Evolutionary conservation across 2,888 invertebrate genomes (phyloP).

Genomic region (Amblyteles armatorius): DNA sequence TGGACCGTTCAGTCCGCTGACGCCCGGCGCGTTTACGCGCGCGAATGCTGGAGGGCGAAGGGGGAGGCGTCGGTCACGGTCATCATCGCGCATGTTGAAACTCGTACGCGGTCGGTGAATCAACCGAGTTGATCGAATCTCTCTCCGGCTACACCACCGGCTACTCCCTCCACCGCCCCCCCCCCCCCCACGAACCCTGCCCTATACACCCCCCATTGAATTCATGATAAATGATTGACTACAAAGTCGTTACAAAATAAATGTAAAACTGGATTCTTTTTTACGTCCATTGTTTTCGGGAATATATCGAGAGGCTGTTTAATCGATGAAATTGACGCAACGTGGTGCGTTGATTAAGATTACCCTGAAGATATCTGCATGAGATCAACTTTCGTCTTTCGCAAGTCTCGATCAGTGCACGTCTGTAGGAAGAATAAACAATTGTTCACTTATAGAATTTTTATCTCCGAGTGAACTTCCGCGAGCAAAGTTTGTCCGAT

Average conservation of each 20-base stretch:
- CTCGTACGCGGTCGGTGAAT: conserved; percentile 22
- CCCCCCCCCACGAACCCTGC: too few species aligned
- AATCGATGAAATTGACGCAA: not conserved
- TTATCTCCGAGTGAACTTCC: too few species aligned
- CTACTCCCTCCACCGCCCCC: too few species aligned
- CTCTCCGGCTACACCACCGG: not conserved
- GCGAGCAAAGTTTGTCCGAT: too few species aligned
- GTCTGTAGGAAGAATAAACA: too few species aligned
- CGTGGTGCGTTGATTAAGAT: not conserved
- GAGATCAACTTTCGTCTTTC: too few species aligned
- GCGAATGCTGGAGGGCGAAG: conserved; percentile 33
- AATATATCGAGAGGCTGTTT: not conserved
- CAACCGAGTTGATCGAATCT: conserved; percentile 1
- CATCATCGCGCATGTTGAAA: conserved; percentile 46
- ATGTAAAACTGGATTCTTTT: not conserved
- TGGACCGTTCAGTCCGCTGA: conserved; percentile 38
- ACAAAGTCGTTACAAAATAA: not conserved
- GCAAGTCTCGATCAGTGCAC: too few species aligned
- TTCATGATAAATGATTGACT: conserved; percentile 33
- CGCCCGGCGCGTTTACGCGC: conserved; percentile 61
- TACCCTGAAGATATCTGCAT: too few species aligned
- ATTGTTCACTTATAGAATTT: too few species aligned
- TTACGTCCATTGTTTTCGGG: not conserved
- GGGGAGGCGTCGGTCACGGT: conserved; percentile 57
- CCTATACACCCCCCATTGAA: conserved; percentile 1